These are phyloP conservation scores for Periplaneta americana DNA, from an alignment of 1,140 invertebrate genomes.

Conservation along the genomic window DNA sequence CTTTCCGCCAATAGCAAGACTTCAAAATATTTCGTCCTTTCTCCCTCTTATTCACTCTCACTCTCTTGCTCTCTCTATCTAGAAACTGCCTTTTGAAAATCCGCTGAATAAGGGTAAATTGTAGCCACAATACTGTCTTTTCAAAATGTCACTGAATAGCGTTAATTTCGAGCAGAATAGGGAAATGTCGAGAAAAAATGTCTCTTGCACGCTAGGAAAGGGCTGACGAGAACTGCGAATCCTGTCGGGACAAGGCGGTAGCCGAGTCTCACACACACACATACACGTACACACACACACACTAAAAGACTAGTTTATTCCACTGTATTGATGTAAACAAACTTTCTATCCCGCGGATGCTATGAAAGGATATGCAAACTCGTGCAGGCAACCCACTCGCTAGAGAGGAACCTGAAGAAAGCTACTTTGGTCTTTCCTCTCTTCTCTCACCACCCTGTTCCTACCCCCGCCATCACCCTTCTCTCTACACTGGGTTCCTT, in stretches of 20 bases:
- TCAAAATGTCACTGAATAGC: slow-evolving; percentile 23
- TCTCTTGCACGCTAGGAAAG: neutral
- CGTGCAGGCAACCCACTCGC: neutral
- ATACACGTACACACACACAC: neutral
- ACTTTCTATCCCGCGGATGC: slow-evolving; percentile 13
- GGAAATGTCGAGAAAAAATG: slow-evolving; percentile 16
- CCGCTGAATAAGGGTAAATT: slow-evolving; percentile 21
- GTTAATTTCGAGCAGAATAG: slow-evolving; percentile 22
- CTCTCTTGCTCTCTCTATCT: slow-evolving; percentile 6
- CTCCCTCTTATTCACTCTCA: neutral
- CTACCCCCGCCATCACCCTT: too few relatives aligned
- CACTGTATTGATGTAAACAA: slow-evolving; percentile 21
- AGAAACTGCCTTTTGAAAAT: slow-evolving; percentile 20
- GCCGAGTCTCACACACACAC: neutral
- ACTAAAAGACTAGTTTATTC: slow-evolving; percentile 18
- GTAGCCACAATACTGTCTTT: slow-evolving; percentile 23
- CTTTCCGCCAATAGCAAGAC: slow-evolving; percentile 17
- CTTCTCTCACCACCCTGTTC: too few relatives aligned
- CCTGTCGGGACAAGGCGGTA: neutral
- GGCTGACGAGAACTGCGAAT: neutral
- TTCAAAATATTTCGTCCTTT: slow-evolving; percentile 15
- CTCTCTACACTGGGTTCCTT: neutral
- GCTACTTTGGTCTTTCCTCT: neutral
- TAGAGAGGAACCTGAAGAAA: neutral
- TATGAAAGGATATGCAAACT: slow-evolving; percentile 22